Evolutionary conservation across 1,140 invertebrate genomes (phyloP).

Genomic region (Ostrea denselamellosa): DNA sequence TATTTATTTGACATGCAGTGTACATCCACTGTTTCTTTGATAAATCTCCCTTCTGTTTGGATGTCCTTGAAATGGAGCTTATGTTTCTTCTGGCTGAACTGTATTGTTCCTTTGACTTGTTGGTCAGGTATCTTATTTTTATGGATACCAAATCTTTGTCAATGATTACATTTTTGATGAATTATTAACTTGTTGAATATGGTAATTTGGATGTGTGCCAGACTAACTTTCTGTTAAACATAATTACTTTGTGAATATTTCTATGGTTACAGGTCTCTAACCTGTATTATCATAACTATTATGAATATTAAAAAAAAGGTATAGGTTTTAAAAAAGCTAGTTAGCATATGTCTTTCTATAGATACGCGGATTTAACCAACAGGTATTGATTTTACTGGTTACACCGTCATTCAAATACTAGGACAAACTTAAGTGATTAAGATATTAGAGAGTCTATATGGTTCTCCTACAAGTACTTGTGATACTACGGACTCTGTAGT

Average conservation of each 20-base stretch:
- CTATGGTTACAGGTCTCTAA: neutral
- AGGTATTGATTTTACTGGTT: neutral
- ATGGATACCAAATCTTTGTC: neutral
- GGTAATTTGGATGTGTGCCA: neutral
- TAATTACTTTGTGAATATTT: neutral
- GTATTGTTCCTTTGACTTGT: neutral
- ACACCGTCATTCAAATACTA: neutral
- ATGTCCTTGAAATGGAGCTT: neutral
- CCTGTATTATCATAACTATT: too few relatives aligned
- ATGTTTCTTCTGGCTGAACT: neutral
- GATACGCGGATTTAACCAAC: neutral
- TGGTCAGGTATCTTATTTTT: neutral
- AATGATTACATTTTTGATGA: neutral
- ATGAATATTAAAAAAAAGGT: too few relatives aligned
- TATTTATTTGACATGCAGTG: too few relatives aligned
- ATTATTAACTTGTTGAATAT: slow-evolving; percentile 20
- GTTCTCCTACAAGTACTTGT: neutral
- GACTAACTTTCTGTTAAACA: neutral
- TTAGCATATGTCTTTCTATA: neutral
- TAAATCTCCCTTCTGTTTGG: too few relatives aligned
- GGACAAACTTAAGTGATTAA: too few relatives aligned
- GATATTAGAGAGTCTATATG: neutral
- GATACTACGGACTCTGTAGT: neutral
- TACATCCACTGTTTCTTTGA: too few relatives aligned
- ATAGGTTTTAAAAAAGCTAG: neutral